Evolutionary conservation across 2,113 vertebrate species (phyloP), one percentile per base, ranked within the genome.

Genomic region (Rutilus rutilus): DNA sequence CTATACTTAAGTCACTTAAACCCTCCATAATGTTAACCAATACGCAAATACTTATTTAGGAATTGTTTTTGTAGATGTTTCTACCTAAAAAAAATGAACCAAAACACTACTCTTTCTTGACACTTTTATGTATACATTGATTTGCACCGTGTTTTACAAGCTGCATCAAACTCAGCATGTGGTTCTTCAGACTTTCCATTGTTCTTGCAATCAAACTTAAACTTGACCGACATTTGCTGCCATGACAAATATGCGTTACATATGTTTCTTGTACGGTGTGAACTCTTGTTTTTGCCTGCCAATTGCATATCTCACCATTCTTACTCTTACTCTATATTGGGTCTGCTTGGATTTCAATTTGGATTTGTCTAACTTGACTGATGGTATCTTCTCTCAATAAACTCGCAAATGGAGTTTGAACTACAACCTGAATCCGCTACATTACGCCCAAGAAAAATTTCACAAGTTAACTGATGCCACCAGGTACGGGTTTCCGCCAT

Each of bases 301-400:
- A 65, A 27, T 50, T 81, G n/a, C 36, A 64, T 30, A 47, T 47
- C n/a, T 81, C 36, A 82, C 9, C 75, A 54, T 77, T 54, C 47
- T 30, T 10, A 33, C 17, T 12, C 4, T 27, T 59, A 19, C 11
- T 42, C 11, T 42, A 79, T 36, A 79, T 27, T 79, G 54, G 14
- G 15, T 65, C 39, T 17, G 78, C n/a, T 39, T 64, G 17, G 59
- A 82, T 82, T 82, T 52, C 80, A 69, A 82, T 82, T 81, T 69
- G 45, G 47, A 69, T 67, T 82, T 69, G 80, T 82, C 25, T 54
- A 54, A 21, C 62, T 65, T 69, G 62, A 69, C 80, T 50, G 80
- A 69, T 82, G 62, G 17, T 82, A 69, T 82, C 45, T 67, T 67
- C 17, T 50, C 80, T 82, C 80, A 69, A 69, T 82, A 82, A 82